Evolutionary conservation across 2,888 invertebrate genomes (phyloP).

Genomic region (Oxyteleia sp.): DNA sequence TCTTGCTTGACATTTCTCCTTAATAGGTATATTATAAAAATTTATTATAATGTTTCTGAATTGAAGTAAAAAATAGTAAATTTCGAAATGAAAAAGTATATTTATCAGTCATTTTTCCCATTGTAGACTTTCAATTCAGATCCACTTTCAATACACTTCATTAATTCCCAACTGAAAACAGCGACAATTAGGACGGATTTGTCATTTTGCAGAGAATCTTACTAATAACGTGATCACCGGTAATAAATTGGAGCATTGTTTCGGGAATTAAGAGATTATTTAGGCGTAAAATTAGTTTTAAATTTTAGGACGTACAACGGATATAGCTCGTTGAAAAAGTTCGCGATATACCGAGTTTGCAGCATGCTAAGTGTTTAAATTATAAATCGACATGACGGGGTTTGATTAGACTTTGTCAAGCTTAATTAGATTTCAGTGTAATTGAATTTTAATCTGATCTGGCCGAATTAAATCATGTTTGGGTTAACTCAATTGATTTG

Average conservation of each 20-base stretch:
- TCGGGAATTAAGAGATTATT: not conserved
- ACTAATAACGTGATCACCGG: not conserved
- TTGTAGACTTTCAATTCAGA: no score
- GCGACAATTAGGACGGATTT: constrained; percentile 3
- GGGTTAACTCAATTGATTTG: constrained; percentile 17
- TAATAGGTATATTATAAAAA: no score
- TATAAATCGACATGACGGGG: not conserved
- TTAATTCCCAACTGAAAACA: constrained; percentile 2
- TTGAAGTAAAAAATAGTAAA: no score
- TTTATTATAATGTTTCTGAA: no score
- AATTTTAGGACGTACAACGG: not conserved
- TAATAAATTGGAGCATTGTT: no score
- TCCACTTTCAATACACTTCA: constrained; percentile 7
- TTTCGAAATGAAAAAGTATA: no score
- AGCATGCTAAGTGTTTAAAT: constrained; percentile 8
- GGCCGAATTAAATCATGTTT: constrained; percentile 28
- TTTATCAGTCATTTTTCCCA: no score
- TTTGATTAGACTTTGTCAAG: constrained; percentile 35
- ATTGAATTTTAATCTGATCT: constrained; percentile 34
- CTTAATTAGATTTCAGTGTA: constrained; percentile 26
- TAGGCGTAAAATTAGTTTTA: not conserved
- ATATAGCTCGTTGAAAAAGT: no score
- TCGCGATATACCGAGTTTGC: no score
- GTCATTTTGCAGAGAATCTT: not conserved
- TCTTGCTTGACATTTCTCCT: no score